Percentiles rank a stretch among this genome's conserved stretches.
phyloP scores from a whole-genome alignment of 2,113 vertebrate species.

The Burhinus oedicnemus region DNA sequence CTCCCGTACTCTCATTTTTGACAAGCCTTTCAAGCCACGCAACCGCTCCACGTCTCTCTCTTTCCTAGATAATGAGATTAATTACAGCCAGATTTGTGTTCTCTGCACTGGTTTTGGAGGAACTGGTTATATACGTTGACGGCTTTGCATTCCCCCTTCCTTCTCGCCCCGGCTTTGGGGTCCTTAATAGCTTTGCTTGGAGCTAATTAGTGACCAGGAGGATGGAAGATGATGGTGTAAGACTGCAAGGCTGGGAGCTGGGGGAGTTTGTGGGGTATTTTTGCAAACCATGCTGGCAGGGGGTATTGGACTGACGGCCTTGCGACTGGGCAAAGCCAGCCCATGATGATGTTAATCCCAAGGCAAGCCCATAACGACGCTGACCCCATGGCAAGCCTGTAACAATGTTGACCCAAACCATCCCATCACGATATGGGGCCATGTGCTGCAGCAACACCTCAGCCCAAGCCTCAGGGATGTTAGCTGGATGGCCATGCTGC shows the following conservation, averaged over 20 bases:
- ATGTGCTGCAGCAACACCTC: no score
- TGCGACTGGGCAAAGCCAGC: not conserved
- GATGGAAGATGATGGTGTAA: not conserved
- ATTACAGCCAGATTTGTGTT: conserved; percentile 26
- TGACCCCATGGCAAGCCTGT: not conserved
- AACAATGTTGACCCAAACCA: not conserved
- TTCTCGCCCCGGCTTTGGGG: not conserved
- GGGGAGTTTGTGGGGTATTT: not conserved
- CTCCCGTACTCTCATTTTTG: not conserved
- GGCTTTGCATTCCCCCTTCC: not conserved
- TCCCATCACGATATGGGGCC: no score
- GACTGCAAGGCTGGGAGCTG: not conserved
- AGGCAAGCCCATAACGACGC: not conserved
- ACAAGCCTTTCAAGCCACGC: not conserved
- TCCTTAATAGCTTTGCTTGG: not conserved
- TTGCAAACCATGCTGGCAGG: rapidly evolving
- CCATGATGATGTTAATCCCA: not conserved
- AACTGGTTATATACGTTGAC: rapidly evolving
- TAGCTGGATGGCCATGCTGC: not conserved
- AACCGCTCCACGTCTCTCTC: not conserved
- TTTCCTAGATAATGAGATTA: conserved; percentile 36
- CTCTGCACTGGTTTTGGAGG: not conserved
- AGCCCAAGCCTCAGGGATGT: no score
- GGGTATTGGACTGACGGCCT: not conserved
- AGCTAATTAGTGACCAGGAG: not conserved